Evolutionary conservation across 2,888 invertebrate species (phyloP).

Genomic region (Agriopis aurantiaria): DNA sequence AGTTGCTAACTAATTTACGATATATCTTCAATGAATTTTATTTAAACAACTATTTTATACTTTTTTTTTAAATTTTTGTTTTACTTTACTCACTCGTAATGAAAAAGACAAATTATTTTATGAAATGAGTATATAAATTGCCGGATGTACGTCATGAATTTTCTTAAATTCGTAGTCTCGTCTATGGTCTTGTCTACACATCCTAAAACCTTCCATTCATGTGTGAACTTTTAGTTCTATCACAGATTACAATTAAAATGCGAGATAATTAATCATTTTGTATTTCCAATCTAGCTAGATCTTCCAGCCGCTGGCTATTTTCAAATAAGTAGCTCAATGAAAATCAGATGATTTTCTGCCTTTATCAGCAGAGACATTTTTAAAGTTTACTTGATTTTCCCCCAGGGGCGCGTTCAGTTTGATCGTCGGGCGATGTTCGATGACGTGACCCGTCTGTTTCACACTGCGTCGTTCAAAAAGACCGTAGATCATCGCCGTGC

Average conservation of each 20-base stretch:
- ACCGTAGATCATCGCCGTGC: no score
- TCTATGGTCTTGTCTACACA: conserved; percentile 4
- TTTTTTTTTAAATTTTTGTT: conserved; percentile 63
- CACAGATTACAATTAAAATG: neutral
- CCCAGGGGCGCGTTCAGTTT: no score
- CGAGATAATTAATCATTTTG: no score
- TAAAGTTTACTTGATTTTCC: no score
- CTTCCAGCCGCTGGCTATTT: no score
- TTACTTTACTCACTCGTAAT: conserved; percentile 47
- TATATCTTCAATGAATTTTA: conserved; percentile 30
- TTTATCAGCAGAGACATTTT: no score
- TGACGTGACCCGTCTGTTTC: no score
- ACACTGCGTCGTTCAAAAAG: no score
- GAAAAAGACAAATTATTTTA: conserved; percentile 59
- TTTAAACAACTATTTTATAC: conserved; percentile 57
- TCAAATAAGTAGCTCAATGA: no score
- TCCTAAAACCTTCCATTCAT: conserved; percentile 23
- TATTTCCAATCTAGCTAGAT: no score
- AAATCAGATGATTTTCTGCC: no score
- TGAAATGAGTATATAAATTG: conserved; percentile 69
- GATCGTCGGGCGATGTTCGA: no score
- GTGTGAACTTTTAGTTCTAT: neutral
- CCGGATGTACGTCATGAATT: conserved; percentile 70
- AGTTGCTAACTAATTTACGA: conserved; percentile 48
- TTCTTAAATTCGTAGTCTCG: conserved; percentile 23